Evolutionary conservation across 2,797 vertebrate species (phyloP).

Genomic region (Erethizon dorsatum): DNA sequence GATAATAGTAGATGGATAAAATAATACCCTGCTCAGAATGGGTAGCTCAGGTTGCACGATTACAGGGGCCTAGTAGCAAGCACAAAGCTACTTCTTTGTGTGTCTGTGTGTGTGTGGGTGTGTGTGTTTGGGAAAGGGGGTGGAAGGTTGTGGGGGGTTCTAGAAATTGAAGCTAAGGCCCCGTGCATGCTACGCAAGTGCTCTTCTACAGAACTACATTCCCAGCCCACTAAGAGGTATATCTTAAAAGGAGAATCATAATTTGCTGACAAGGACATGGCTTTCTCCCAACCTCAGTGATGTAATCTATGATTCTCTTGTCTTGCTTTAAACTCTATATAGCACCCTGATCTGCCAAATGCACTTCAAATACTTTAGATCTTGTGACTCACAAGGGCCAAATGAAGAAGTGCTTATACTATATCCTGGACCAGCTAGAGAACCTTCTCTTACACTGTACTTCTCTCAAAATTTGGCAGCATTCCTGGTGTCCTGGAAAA

Average conservation of each 20-base stretch:
- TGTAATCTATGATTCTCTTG: background rate
- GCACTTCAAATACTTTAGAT: background rate
- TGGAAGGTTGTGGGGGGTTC: background rate
- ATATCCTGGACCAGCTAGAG: background rate
- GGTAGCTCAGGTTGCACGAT: background rate
- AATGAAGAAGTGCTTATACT: background rate
- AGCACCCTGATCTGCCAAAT: background rate
- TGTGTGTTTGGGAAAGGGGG: background rate
- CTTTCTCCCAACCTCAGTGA: background rate
- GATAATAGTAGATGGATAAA: background rate
- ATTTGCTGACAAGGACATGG: background rate
- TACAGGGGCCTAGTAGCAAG: background rate
- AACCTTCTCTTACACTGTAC: background rate
- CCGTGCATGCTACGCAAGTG: background rate
- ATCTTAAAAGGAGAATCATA: slow-evolving; percentile 25
- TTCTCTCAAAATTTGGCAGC: background rate
- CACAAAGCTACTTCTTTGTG: background rate
- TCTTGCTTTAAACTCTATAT: background rate
- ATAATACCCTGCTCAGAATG: background rate
- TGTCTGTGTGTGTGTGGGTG: background rate
- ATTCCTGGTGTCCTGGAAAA: slow-evolving; percentile 29
- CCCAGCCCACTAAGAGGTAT: background rate
- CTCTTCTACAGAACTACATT: background rate
- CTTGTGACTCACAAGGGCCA: background rate
- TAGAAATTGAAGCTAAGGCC: background rate